Base-by-base conservation (phyloP, 2,113 vertebrate genomes). In the Cygnus buccinator region DNA sequence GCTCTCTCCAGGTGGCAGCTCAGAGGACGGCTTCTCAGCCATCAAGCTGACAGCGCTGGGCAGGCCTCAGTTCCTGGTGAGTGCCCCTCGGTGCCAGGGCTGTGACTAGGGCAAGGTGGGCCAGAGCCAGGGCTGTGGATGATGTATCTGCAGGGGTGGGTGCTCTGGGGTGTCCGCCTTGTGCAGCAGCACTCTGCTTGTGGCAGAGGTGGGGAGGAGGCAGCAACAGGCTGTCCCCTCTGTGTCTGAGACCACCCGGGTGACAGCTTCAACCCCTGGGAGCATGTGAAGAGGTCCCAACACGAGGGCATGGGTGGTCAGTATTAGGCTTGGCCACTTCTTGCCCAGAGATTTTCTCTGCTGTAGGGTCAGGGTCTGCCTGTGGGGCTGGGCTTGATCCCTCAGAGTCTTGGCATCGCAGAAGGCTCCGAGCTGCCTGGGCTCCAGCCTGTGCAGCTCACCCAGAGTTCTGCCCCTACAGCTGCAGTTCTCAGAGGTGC, bases 1-100 rank as follows among this genome's bases (percentile, higher is more conserved):
- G 26, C 66, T 76, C 88, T 61, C 35, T 91, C 12, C 90, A 99
- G 99, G 98, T 90, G 97, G 98, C 57, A 98, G 98, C 95, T 98
- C 99, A 1, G 95, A 98, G 26, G 98, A 99, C 0, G 98, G 99
- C 35, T 99, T 99, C 94, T 98, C 98, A 0, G 99, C 99, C 94
- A 98, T 99, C 95, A 99, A 99, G 96, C 97, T 99, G 96, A 99
- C 99, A 0, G 99, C 99, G 0, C 84, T 99, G 78, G 99, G 98
- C 80, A 98, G 99, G 89, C 99, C 99, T 28, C 99, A 99, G 97
- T 99, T 99, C 97, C 97, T 99, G 98, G 99, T 99, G 98, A 98
- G 98, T 92, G 48, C 9, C 33, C 5, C 3, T 7, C 26, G 11
- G 44, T 19, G 31, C 35, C 25, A 41, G 79, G 71, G 33, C 62